Evolutionary conservation across 2,113 vertebrate genomes (phyloP).

Genomic region (Sebastes schlegelii): DNA sequence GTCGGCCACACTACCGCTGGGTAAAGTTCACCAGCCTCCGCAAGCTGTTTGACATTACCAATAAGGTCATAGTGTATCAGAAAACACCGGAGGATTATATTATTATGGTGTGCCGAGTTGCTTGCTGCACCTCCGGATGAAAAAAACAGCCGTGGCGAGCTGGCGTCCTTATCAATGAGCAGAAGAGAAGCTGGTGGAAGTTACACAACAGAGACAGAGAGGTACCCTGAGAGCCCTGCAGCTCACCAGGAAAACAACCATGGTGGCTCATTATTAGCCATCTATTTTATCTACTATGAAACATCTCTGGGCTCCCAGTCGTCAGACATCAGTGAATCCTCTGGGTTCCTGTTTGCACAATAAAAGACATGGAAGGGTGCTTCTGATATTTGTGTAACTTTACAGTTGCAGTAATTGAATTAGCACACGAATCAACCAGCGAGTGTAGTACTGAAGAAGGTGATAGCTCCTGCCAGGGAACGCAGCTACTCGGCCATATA

Average conservation of each 20-base stretch:
- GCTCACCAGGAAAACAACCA: conserved; percentile 53
- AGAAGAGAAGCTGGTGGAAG: conserved; percentile 55
- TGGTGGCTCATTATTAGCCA: conserved; percentile 80
- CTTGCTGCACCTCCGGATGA: conserved; percentile 30
- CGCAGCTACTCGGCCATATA: conserved; percentile 56
- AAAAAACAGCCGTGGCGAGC: conserved; percentile 23
- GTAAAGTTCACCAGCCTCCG: conserved; percentile 82
- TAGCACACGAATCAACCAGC: conserved; percentile 74
- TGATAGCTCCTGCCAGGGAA: conserved; percentile 65
- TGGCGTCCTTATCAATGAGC: conserved; percentile 58
- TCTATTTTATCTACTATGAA: conserved; percentile 81
- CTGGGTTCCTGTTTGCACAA: conserved; percentile 78
- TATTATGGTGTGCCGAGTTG: conserved; percentile 56
- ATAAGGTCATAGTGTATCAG: conserved; percentile 81
- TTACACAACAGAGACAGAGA: conserved; percentile 72
- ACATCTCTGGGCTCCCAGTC: conserved; percentile 79
- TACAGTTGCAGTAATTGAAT: conserved; percentile 78
- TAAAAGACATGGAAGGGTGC: conserved; percentile 77
- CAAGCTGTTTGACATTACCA: conserved; percentile 84
- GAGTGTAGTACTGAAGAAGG: conserved; percentile 56
- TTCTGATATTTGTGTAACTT: conserved; percentile 79
- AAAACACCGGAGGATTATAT: conserved; percentile 74
- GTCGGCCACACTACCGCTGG: conserved; percentile 71
- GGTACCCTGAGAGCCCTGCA: conserved; percentile 67
- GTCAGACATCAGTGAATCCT: conserved; percentile 84